Conservation (phyloP, 1,140 invertebrate genomes). For the Epicauta chinensis region DNA sequence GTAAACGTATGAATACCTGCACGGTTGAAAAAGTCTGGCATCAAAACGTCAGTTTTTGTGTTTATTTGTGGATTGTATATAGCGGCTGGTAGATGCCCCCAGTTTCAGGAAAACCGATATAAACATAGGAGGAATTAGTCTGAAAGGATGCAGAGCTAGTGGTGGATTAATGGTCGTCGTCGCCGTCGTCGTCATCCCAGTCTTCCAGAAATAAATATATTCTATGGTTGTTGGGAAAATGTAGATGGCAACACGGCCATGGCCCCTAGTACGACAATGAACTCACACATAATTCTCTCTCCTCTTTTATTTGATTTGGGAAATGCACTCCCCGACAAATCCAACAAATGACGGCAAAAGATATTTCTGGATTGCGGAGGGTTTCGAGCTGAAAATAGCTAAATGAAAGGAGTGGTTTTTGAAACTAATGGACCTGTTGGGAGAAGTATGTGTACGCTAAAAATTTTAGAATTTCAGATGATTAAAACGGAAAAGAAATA, state of each 20-base stretch:
- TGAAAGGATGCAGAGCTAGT: constrained; percentile 17
- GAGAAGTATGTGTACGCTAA: neutral
- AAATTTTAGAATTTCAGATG: neutral
- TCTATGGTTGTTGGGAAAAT: too few species aligned
- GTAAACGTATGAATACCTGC: too few species aligned
- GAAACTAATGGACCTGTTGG: constrained; percentile 10
- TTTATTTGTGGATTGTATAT: too few species aligned
- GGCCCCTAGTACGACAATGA: constrained; percentile 20
- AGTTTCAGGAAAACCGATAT: constrained; percentile 17
- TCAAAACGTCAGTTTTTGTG: too few species aligned
- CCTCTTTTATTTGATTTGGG: too few species aligned
- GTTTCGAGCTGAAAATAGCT: constrained; percentile 11
- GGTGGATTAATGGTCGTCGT: constrained; percentile 8
- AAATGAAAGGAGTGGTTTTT: constrained; percentile 7
- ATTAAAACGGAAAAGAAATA: too few species aligned
- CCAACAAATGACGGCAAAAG: neutral
- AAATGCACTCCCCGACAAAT: too few species aligned
- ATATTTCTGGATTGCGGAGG: constrained; percentile 12
- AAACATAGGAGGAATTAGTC: constrained; percentile 14
- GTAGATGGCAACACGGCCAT: constrained; percentile 2
- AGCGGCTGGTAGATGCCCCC: constrained; percentile 1
- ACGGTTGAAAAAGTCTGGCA: too few species aligned
- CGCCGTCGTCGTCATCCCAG: neutral
- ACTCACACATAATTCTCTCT: constrained; percentile 9
- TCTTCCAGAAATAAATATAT: constrained; percentile 14